Percentiles rank a stretch among this genome's conserved stretches.
Evolutionary conservation across 2,113 vertebrate species (phyloP).

Genomic region (Oreochromis spilurus): DNA sequence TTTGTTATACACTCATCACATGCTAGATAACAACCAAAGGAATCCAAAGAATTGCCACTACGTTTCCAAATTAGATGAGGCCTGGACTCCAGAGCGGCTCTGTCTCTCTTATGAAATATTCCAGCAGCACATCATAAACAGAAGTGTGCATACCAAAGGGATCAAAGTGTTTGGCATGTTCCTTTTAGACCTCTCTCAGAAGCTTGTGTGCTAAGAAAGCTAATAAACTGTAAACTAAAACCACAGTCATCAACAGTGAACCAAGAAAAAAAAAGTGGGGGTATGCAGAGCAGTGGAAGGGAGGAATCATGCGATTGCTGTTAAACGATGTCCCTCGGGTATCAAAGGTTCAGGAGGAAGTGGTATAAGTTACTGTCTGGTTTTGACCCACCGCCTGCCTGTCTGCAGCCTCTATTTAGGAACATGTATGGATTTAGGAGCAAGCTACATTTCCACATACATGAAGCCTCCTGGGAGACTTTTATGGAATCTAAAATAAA

Average conservation of each 20-base stretch:
- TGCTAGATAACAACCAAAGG: background rate
- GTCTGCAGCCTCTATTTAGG: slow-evolving; percentile 60
- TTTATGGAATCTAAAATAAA: slow-evolving; percentile 33
- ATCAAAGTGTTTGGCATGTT: background rate
- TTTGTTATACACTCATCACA: background rate
- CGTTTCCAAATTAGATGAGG: background rate
- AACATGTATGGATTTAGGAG: slow-evolving; percentile 29
- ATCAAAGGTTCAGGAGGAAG: slow-evolving; percentile 52
- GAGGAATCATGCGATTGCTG: background rate
- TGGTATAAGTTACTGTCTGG: slow-evolving; percentile 56
- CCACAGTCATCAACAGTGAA: background rate
- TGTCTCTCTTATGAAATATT: background rate
- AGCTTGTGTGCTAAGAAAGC: background rate
- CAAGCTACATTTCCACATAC: background rate
- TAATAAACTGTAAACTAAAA: background rate
- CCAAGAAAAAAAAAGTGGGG: background rate
- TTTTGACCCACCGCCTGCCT: slow-evolving; percentile 42
- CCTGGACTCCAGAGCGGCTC: background rate
- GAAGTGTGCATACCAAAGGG: background rate
- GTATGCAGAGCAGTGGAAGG: background rate
- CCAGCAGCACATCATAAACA: background rate
- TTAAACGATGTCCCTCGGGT: slow-evolving; percentile 29
- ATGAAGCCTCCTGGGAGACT: slow-evolving; percentile 5
- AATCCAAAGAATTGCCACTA: background rate
- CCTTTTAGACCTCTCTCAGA: background rate